Percentiles rank a stretch among this genome's conserved stretches.
Conservation (phyloP, 2,113 vertebrate species). For the Arenaria interpres region DNA sequence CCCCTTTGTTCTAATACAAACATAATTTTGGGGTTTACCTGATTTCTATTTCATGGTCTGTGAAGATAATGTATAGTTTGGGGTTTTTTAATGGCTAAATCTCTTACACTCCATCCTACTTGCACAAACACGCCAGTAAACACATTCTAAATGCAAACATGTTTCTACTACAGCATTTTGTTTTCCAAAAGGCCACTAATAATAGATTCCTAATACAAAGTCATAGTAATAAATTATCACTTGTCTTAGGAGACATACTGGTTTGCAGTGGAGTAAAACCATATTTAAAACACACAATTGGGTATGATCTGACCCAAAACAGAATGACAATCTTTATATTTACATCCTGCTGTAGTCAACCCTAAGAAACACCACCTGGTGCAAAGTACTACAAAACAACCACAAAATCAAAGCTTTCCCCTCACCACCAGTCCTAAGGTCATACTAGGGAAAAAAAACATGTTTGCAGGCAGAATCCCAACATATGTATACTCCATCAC, state of each 20-base stretch:
- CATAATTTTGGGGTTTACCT: background rate
- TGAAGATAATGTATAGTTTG: background rate
- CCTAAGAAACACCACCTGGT: constrained; percentile 29
- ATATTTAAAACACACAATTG: constrained; percentile 27
- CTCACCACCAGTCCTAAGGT: background rate
- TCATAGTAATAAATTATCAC: constrained; percentile 25
- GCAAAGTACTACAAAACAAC: background rate
- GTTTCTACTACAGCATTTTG: constrained; percentile 6
- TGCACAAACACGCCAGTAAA: background rate
- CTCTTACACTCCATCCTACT: background rate
- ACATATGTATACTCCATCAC: fast-evolving
- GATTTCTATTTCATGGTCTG: background rate
- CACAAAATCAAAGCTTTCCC: background rate
- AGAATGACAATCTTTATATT: constrained; percentile 36
- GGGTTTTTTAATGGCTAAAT: background rate
- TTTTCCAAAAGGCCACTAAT: constrained; percentile 1
- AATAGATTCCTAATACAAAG: constrained; percentile 35
- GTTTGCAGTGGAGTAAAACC: constrained; percentile 23
- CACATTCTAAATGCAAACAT: constrained; percentile 27
- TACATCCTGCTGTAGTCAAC: constrained; percentile 20
- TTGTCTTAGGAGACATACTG: constrained; percentile 45
- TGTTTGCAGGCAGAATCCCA: background rate
- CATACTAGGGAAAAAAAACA: background rate
- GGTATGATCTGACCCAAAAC: background rate
- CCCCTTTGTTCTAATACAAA: background rate